phyloP scores from a whole-genome alignment of 2,888 invertebrate genomes.

The Andricus quercusramuli region DNA sequence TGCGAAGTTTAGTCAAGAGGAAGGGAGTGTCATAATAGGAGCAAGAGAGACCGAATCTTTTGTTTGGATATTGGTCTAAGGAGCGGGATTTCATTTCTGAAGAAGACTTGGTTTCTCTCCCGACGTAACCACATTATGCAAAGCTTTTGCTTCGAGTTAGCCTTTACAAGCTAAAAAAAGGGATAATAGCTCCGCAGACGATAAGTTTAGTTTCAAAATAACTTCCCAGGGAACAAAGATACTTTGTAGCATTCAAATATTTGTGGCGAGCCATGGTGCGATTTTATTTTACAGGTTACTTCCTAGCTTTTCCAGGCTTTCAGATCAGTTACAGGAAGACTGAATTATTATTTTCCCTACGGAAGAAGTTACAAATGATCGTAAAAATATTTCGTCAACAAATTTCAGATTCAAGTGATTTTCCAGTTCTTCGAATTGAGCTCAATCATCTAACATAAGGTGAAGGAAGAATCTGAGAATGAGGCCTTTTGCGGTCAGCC shows the following conservation, averaged over 20 bases:
- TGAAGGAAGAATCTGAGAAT: constrained; percentile 39
- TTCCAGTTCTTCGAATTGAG: not conserved
- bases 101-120: constrained; percentile 1
- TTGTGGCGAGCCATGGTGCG: too few species aligned
- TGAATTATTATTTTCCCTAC: not conserved
- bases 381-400: not conserved
- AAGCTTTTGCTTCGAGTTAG: constrained; percentile 18
- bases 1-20: not conserved
- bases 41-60: constrained; percentile 8
- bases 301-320: too few species aligned
- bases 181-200: not conserved
- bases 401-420: not conserved
- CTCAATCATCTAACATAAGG: constrained; percentile 35
- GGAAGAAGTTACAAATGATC: not conserved
- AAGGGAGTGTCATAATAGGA: not conserved
- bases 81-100: constrained; percentile 28
- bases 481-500: constrained; percentile 47
- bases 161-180: constrained; percentile 18
- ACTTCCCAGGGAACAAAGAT: not conserved
- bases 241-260: not conserved
- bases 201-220: constrained; percentile 12
- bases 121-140: constrained; percentile 36
- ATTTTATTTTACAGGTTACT: too few species aligned
- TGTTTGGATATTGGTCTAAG: constrained; percentile 22
- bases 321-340: too few species aligned